phyloP scores from a whole-genome alignment of 2,113 vertebrate species.

The Neoarius graeffei region DNA sequence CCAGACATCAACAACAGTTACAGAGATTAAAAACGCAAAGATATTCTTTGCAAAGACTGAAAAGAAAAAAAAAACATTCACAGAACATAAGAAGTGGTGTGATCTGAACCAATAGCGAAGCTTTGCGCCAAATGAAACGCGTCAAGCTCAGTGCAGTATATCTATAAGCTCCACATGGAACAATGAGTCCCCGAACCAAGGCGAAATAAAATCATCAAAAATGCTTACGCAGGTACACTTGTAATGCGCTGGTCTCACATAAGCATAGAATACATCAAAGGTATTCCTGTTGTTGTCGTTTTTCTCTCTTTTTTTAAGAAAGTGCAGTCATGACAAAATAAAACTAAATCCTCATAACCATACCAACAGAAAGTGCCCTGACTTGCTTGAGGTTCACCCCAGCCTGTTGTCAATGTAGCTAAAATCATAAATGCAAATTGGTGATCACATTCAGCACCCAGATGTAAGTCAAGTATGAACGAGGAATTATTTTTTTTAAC shows the following conservation, averaged over 20 bases:
- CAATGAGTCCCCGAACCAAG: slow-evolving; percentile 32
- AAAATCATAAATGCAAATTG: slow-evolving; percentile 42
- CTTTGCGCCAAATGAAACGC: not conserved
- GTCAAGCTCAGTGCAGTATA: slow-evolving; percentile 25
- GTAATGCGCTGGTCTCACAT: slow-evolving; percentile 33
- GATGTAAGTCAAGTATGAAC: slow-evolving; percentile 51
- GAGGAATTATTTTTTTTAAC: slow-evolving; percentile 29
- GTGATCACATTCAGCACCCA: slow-evolving; percentile 40
- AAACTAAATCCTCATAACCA: not conserved
- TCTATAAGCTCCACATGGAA: slow-evolving; percentile 41
- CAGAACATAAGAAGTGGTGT: slow-evolving; percentile 17
- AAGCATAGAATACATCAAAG: slow-evolving; percentile 42
- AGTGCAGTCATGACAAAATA: slow-evolving; percentile 36
- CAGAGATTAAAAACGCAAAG: slow-evolving; percentile 25
- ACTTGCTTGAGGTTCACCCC: not conserved
- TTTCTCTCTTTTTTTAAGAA: slow-evolving; percentile 12
- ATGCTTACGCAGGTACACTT: slow-evolving; percentile 31
- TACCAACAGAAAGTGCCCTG: slow-evolving; percentile 6
- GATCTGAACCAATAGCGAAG: slow-evolving; percentile 9
- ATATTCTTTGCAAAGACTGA: slow-evolving; percentile 27
- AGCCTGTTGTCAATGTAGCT: slow-evolving; percentile 18
- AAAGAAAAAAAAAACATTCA: slow-evolving; percentile 45
- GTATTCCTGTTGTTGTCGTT: not conserved
- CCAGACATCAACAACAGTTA: slow-evolving; percentile 44
- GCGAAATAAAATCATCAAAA: slow-evolving; percentile 15